A percentile compares a stretch with the other conserved stretches of the same genome.
Evolutionary conservation across 2,113 vertebrate genomes (phyloP).

Genomic region (Nettapus auritus): DNA sequence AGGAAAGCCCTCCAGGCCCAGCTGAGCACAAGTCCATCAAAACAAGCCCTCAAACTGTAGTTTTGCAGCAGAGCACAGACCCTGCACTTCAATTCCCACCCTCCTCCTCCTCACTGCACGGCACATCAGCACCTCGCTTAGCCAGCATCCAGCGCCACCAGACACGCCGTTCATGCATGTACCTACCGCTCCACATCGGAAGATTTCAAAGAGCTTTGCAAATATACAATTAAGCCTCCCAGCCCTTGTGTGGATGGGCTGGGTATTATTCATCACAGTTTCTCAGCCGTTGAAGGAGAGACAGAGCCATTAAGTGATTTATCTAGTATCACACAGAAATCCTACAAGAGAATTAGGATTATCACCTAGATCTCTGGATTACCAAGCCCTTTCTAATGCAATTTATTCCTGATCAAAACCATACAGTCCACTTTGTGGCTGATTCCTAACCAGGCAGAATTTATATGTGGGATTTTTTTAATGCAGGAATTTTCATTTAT

Average conservation of each 20-base stretch:
- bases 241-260: neutral
- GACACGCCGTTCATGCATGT: neutral
- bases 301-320: neutral
- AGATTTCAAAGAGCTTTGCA: neutral
- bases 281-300: neutral
- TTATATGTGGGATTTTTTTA: neutral
- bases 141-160: neutral
- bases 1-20: neutral
- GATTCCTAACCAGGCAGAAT: neutral
- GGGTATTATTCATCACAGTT: neutral
- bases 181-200: rapidly evolving
- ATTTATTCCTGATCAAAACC: constrained; percentile 21
- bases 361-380: constrained; percentile 9
- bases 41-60: neutral
- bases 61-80: neutral
- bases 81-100: neutral
- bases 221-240: neutral
- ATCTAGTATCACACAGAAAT: neutral
- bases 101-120: neutral
- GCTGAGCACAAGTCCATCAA: rapidly evolving
- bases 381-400: neutral
- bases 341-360: constrained; percentile 1
- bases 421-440: neutral
- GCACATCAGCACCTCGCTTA: rapidly evolving
- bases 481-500: neutral